Evolutionary conservation across 2,113 vertebrate species (phyloP), one percentile per base, ranked within the genome.

Genomic region (Synodontis membranacea): DNA sequence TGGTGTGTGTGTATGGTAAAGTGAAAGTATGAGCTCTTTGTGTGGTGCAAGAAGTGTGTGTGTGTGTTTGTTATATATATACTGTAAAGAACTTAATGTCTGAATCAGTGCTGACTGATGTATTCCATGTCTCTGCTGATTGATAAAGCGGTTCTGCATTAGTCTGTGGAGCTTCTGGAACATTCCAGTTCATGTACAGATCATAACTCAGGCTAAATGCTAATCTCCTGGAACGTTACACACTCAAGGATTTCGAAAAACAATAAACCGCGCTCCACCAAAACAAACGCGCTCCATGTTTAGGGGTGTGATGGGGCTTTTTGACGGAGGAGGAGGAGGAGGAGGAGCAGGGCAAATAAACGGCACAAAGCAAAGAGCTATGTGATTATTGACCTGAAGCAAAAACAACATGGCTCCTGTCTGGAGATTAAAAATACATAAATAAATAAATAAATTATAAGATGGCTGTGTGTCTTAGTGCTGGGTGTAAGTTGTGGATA

Each of bases 111-210:
- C 42, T 75, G 80, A 74, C 19, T 82, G 86, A 82, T 81, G 72
- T 80, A 46, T 66, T 52, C 42, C 60, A 56, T 80, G 60, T 48
- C n/a, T 50, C 37, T n/a, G 44, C 62, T 68, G 81, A 83, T 83
- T 64, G 60, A 66, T 83, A 48, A 44, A 83, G 60, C 81, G 17
- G 74, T 17, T 85, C 50, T 44, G 42, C 44, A 21, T 68, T 50
- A 80, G 78, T 37, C n/a, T 86, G 42, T 5, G 0, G 56, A 80
- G 84, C 84, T 86, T 68, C 76, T 80, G 76, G 76, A 86, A 86
- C 84, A 44, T 86, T 86, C 76, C 48, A 52, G 60, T 28, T 80
- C 60, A 46, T 80, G 37, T 68, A 68, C 31, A 44, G n/a, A 42
- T 54, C 60, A 37, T 86, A 64, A 15, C 37, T 64, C 60, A 86